These are phyloP conservation scores for Fragum sueziense DNA, from an alignment of 2,888 invertebrate genomes.

Conservation along the genomic window DNA sequence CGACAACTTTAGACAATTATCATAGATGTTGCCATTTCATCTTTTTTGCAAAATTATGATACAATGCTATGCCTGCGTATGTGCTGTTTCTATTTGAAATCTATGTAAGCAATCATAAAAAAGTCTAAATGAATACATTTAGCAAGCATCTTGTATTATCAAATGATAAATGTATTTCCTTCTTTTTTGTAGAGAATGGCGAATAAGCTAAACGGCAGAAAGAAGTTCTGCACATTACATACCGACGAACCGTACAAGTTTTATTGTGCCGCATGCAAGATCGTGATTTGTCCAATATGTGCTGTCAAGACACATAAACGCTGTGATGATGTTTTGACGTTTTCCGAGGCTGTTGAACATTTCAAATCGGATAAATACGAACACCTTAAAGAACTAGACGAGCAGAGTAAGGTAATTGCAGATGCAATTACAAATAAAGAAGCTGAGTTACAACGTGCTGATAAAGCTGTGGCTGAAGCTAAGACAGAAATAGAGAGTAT, in stretches of 20 bases:
- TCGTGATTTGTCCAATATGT: slow-evolving; percentile 40
- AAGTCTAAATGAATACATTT: no score
- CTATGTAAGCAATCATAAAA: no score
- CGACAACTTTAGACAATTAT: no score
- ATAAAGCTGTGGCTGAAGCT: not conserved
- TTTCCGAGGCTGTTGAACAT: slow-evolving; percentile 34
- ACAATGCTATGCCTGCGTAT: no score
- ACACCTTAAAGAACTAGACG: slow-evolving; percentile 28
- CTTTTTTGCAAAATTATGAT: no score
- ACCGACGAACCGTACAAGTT: slow-evolving; percentile 29
- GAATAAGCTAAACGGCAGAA: not conserved
- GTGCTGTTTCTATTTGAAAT: no score
- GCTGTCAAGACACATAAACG: slow-evolving; percentile 36
- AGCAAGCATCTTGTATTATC: no score
- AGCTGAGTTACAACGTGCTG: not conserved
- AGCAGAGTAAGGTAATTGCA: slow-evolving; percentile 8
- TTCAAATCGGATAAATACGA: slow-evolving; percentile 27
- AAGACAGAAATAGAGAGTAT: slow-evolving; percentile 15
- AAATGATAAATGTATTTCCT: no score
- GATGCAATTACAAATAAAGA: not conserved
- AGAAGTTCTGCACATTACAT: slow-evolving; percentile 11
- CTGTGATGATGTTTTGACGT: slow-evolving; percentile 38
- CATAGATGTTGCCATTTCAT: no score
- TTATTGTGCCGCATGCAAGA: slow-evolving; percentile 38
- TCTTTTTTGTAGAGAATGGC: no score